Conservation (phyloP, 1,140 invertebrate species). For the Calliopsis andreniformis region DNA sequence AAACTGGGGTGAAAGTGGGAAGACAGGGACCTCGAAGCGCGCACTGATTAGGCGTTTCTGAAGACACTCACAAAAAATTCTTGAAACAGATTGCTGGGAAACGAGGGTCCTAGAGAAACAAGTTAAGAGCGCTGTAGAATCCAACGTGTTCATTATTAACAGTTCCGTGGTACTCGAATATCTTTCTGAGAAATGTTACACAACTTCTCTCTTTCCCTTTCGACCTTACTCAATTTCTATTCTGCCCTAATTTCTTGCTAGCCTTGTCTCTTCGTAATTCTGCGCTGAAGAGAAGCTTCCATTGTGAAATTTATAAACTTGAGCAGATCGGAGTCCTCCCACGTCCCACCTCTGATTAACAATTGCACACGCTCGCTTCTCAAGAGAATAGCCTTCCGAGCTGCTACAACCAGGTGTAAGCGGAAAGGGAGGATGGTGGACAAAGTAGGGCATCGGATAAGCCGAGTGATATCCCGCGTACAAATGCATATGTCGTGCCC, state of each 20-base stretch:
- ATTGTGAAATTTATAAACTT: too few species aligned
- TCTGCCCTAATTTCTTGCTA: too few species aligned
- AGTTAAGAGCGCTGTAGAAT: neutral
- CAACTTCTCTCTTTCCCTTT: too few species aligned
- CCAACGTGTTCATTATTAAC: neutral
- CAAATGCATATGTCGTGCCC: conserved; percentile 51
- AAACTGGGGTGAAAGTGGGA: conserved; percentile 14
- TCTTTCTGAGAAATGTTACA: too few species aligned
- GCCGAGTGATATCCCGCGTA: conserved; percentile 30
- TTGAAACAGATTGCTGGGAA: neutral
- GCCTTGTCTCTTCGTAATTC: too few species aligned
- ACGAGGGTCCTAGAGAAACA: too few species aligned
- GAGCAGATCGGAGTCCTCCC: too few species aligned
- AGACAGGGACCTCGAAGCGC: neutral
- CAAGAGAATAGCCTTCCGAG: neutral
- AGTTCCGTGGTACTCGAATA: neutral
- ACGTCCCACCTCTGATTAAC: neutral
- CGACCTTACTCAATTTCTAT: too few species aligned
- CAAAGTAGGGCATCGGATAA: conserved; percentile 20
- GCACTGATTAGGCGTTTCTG: neutral
- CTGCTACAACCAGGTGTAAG: conserved; percentile 28
- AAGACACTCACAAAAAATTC: neutral
- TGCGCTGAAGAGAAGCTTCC: too few species aligned
- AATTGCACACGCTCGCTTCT: neutral
- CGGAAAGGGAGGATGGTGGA: conserved; percentile 19